Conservation (phyloP, 2,113 vertebrate genomes). For the Podiceps cristatus region DNA sequence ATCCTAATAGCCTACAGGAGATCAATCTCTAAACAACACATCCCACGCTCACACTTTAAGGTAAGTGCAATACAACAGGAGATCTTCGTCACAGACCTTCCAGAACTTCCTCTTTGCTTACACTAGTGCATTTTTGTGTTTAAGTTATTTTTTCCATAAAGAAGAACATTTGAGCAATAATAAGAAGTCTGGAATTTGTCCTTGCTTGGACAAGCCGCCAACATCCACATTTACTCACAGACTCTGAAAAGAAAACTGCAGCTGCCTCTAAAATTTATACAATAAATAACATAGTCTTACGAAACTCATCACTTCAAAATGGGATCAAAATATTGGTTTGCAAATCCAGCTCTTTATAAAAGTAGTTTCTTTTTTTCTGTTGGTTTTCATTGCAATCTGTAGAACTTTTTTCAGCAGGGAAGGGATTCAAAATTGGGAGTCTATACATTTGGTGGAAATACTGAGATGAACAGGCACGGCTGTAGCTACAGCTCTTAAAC, state of each 20-base stretch:
- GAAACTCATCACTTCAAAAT: neutral
- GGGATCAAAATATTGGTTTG: neutral
- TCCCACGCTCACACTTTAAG: neutral
- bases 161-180: conserved; percentile 15
- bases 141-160: conserved; percentile 26
- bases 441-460: neutral
- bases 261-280: neutral
- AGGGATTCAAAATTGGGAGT: neutral
- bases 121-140: neutral
- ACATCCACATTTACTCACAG: neutral
- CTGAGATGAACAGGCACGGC: neutral
- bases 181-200: neutral
- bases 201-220: neutral
- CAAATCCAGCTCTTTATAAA: neutral
- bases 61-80: neutral
- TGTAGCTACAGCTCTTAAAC: neutral
- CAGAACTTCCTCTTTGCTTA: conserved; percentile 27
- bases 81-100: conserved; percentile 20
- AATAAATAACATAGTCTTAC: neutral
- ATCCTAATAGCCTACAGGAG: neutral
- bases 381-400: neutral
- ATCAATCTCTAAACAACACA: neutral
- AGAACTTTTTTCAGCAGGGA: neutral
- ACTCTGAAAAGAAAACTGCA: neutral
- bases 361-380: neutral